Evolutionary conservation across 2,888 invertebrate genomes (phyloP).

Genomic region (Parnassius smintheus): DNA sequence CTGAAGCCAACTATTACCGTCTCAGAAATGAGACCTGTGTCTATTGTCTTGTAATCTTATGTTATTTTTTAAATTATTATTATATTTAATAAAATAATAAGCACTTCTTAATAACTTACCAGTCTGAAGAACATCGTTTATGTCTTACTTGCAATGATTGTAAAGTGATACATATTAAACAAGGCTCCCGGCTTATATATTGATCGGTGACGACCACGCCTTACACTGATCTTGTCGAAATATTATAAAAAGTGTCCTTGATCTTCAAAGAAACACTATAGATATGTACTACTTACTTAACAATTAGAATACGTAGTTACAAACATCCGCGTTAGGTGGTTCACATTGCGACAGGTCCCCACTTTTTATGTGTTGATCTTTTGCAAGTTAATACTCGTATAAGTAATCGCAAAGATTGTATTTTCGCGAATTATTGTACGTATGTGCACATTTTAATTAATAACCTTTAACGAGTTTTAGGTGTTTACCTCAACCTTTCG

Average conservation of each 20-base stretch:
- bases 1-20: too few species aligned
- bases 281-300: constrained; percentile 44
- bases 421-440: too few species aligned
- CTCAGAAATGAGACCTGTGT: too few species aligned
- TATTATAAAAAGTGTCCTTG: constrained; percentile 73
- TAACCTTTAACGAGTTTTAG: too few species aligned
- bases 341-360: constrained; percentile 12
- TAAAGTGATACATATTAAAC: constrained; percentile 61
- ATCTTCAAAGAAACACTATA: constrained; percentile 68
- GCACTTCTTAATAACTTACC: constrained; percentile 49
- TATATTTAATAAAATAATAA: constrained; percentile 17
- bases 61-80: too few species aligned
- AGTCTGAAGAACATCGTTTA: constrained; percentile 72
- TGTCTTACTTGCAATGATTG: constrained; percentile 55
- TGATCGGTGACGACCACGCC: constrained; percentile 60
- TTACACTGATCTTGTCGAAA: constrained; percentile 46
- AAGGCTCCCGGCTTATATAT: constrained; percentile 61
- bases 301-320: constrained; percentile 44
- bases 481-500: too few species aligned
- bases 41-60: too few species aligned
- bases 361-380: constrained; percentile 1
- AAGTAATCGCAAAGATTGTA: too few species aligned
- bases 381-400: not conserved
- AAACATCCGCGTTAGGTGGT: constrained; percentile 55
- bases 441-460: too few species aligned